phyloP scores from a whole-genome alignment of 2,888 invertebrate species.

The Brenthis ino region DNA sequence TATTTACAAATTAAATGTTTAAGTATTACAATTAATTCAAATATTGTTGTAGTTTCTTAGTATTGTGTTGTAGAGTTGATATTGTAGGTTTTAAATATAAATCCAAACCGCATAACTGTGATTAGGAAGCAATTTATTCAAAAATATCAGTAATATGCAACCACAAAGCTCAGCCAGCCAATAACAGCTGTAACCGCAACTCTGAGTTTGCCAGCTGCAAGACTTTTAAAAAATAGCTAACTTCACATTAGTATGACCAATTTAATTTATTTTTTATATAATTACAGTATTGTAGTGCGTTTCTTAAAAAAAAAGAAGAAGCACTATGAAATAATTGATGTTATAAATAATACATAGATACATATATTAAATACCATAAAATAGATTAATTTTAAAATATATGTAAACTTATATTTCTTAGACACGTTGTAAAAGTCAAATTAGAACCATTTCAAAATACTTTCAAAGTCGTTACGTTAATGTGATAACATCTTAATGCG shows the following conservation, averaged over 20 bases:
- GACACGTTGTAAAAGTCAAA: constrained; percentile 11
- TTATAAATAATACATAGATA: too few species aligned
- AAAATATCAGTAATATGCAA: neutral
- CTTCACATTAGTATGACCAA: neutral
- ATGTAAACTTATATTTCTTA: neutral
- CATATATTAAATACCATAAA: neutral
- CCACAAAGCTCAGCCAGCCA: neutral
- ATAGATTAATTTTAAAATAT: neutral
- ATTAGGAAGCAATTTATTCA: constrained; percentile 1
- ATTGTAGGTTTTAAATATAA: too few species aligned
- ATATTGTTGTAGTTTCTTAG: too few species aligned
- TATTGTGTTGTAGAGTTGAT: too few species aligned
- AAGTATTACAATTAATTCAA: too few species aligned
- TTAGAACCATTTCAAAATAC: constrained; percentile 21
- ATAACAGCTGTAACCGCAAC: constrained; percentile 19
- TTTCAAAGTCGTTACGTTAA: constrained; percentile 22
- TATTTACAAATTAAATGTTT: too few species aligned
- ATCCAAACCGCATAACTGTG: neutral
- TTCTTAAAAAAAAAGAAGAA: neutral
- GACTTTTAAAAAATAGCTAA: constrained; percentile 5
- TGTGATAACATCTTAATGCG: constrained; percentile 22
- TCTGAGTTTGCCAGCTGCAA: neutral
- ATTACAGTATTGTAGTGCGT: neutral
- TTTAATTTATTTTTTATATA: neutral
- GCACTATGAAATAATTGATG: too few species aligned